Evolutionary conservation across 1,140 invertebrate species (phyloP).

Genomic region (Chlorops oryzae): DNA sequence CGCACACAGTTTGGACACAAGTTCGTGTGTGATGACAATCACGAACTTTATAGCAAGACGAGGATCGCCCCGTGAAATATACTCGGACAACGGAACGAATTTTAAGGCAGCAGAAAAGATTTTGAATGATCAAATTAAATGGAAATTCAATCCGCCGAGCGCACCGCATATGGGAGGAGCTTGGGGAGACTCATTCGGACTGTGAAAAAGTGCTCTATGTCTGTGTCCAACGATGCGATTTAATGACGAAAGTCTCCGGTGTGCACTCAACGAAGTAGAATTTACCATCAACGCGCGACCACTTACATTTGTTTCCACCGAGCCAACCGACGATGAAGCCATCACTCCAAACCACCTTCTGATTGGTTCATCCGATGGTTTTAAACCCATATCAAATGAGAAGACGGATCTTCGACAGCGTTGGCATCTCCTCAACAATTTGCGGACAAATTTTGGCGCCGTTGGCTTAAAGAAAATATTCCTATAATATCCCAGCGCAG

Average conservation of each 20-base stretch:
- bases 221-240: background rate
- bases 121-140: background rate
- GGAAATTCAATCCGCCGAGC: background rate
- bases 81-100: conserved; percentile 44
- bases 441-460: background rate
- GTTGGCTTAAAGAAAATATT: background rate
- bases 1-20: conserved; percentile 6
- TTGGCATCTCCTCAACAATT: background rate
- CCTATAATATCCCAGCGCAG: background rate
- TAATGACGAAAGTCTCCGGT: too few species aligned
- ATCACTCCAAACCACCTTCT: background rate
- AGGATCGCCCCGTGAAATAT: too few species aligned
- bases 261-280: too few species aligned
- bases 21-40: conserved; percentile 2
- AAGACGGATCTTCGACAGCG: background rate
- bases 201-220: background rate
- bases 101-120: conserved; percentile 32
- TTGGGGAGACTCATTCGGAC: background rate
- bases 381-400: too few species aligned
- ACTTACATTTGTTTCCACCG: background rate
- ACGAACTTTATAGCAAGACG: background rate
- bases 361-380: too few species aligned
- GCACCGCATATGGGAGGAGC: too few species aligned
- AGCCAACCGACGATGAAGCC: background rate
- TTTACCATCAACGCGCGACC: too few species aligned